These are phyloP conservation scores for Tuta absoluta DNA, from an alignment of 2,888 invertebrate species.

Conservation along the genomic window DNA sequence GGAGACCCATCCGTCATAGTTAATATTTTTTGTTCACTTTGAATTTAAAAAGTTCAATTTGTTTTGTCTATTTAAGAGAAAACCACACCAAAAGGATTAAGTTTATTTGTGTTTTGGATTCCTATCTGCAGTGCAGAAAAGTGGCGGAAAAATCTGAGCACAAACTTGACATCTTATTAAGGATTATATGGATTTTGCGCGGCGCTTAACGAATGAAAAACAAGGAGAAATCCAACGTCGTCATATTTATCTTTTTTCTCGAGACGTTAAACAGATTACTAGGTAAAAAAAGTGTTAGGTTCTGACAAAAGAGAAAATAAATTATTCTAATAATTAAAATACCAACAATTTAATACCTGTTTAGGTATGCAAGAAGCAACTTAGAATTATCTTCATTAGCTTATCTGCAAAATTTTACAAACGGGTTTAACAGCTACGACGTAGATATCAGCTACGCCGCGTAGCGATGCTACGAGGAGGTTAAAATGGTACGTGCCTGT, in stretches of 20 bases:
- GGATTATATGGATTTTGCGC: neutral
- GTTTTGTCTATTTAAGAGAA: too few species aligned
- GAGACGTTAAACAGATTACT: neutral
- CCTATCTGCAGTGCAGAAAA: neutral
- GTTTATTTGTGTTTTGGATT: neutral
- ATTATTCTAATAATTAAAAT: neutral
- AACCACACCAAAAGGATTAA: too few species aligned
- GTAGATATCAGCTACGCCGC: constrained; percentile 52
- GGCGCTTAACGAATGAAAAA: constrained; percentile 39
- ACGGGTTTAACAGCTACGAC: constrained; percentile 54
- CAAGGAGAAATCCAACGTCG: neutral
- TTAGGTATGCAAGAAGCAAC: constrained; percentile 51
- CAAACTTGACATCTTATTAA: neutral
- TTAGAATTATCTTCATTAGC: constrained; percentile 67
- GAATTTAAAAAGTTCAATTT: too few species aligned
- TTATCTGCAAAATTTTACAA: constrained; percentile 62
- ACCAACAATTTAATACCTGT: neutral
- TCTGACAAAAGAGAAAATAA: neutral
- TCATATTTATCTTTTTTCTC: neutral
- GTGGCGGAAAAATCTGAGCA: neutral
- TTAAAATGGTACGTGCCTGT: constrained; percentile 56
- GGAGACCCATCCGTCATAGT: too few species aligned
- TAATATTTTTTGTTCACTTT: too few species aligned
- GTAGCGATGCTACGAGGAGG: constrained; percentile 52
- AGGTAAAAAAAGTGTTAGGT: neutral